Conservation (phyloP, 92 coral and sea anemone genomes). For the Diadumene lineata region DNA sequence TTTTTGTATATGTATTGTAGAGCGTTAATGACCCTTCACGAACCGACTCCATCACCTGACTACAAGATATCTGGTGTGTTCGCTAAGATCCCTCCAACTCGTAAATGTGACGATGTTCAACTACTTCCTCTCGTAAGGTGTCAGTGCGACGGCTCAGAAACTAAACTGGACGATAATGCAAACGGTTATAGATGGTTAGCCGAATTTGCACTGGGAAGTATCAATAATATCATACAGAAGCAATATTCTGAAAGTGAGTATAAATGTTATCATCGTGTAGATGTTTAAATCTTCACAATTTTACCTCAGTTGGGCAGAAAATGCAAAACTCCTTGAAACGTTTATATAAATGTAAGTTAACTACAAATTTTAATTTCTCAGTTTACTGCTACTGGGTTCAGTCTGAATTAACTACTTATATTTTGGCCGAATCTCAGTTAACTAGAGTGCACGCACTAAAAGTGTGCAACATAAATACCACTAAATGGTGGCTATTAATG, state of each 20-base stretch:
- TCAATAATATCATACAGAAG: conserved; percentile 53
- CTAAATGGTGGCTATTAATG: too few species aligned
- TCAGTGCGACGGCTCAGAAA: conserved; percentile 64
- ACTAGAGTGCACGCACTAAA: too few species aligned
- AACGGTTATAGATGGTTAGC: conserved; percentile 45
- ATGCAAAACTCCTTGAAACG: too few species aligned
- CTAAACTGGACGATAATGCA: conserved; percentile 35
- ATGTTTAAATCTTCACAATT: too few species aligned
- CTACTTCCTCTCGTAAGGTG: conserved; percentile 55
- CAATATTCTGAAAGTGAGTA: conserved; percentile 50
- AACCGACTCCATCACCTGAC: conserved; percentile 14
- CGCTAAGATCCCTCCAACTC: conserved; percentile 27
- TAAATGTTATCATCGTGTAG: too few species aligned
- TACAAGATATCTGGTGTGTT: conserved; percentile 31
- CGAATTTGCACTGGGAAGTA: conserved; percentile 52
- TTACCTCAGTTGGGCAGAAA: background rate
- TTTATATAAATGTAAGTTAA: too few species aligned
- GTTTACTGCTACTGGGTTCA: background rate
- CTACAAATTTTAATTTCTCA: too few species aligned
- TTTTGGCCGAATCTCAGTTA: background rate
- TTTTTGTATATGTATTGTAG: too few species aligned
- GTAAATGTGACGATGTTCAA: conserved; percentile 51
- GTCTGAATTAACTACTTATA: background rate
- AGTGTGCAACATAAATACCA: too few species aligned
- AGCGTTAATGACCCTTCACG: conserved; percentile 70